These are phyloP conservation scores for Neostethus bicornis DNA, from an alignment of 2,797 vertebrate genomes.

Conservation along the genomic window DNA sequence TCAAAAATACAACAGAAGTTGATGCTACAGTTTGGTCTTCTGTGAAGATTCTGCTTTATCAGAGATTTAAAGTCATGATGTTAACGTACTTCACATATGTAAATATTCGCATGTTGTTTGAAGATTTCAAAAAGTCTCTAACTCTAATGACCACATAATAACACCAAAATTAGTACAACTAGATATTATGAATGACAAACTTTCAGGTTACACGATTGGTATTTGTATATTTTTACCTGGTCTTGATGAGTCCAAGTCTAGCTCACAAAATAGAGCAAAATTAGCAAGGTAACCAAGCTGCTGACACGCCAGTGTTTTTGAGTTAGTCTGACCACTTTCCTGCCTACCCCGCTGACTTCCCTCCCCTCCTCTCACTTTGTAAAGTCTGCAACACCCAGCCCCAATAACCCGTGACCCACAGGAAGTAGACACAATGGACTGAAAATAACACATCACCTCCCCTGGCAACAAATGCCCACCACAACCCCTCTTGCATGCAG, in stretches of 20 bases:
- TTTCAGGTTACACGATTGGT: not conserved
- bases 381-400: constrained; percentile 87
- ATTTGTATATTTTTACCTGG: constrained; percentile 61
- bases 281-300: constrained; percentile 45
- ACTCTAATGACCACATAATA: not conserved
- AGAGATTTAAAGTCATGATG: not conserved
- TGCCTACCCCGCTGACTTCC: constrained; percentile 77
- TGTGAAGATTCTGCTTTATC: constrained; percentile 4
- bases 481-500: constrained; percentile 41
- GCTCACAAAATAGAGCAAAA: constrained; percentile 20
- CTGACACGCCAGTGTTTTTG: constrained; percentile 70
- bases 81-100: constrained; percentile 11
- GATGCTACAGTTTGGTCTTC: not conserved
- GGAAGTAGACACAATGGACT: constrained; percentile 96
- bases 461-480: constrained; percentile 76
- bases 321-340: constrained; percentile 79
- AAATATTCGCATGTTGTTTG: not conserved
- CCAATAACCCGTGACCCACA: constrained; percentile 93
- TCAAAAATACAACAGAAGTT: constrained; percentile 4
- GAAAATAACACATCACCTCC: constrained; percentile 90
- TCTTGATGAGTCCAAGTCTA: constrained; percentile 57
- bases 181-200: constrained; percentile 5
- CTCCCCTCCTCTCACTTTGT: constrained; percentile 71
- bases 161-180: not conserved
- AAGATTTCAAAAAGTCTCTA: not conserved